Conservation (phyloP, 2,797 vertebrate genomes). For the Hemitrygon akajei region DNA sequence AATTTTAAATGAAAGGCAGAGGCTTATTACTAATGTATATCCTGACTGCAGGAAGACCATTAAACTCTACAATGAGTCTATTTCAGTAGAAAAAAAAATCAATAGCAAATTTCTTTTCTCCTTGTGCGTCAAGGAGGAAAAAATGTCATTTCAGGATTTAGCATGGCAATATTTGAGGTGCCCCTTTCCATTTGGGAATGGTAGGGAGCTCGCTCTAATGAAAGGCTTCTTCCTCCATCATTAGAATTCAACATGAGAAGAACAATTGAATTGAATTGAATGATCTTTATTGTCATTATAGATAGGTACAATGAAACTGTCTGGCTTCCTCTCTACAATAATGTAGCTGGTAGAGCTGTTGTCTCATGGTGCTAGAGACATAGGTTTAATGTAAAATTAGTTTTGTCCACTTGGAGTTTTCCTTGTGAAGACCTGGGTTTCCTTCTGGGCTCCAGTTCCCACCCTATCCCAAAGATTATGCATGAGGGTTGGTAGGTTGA, state of each 20-base stretch:
- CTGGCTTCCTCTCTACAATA: no score
- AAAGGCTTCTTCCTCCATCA: background rate
- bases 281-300: no score
- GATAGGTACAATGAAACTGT: no score
- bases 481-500: no score
- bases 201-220: background rate
- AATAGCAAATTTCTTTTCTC: background rate
- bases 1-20: constrained; percentile 27
- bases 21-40: background rate
- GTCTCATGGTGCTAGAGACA: no score
- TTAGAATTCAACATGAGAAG: background rate
- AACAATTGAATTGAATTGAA: no score
- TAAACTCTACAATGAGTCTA: background rate
- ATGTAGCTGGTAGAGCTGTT: no score
- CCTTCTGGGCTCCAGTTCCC: no score
- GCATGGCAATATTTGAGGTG: background rate
- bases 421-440: no score
- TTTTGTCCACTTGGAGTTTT: no score
- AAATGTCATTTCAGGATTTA: background rate
- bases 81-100: background rate
- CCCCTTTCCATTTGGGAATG: background rate
- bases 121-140: background rate
- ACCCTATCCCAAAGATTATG: no score
- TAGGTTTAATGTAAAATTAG: no score
- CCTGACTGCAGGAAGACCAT: background rate